Conservation (phyloP, 2,113 vertebrate genomes). For the Malurus elegans region DNA sequence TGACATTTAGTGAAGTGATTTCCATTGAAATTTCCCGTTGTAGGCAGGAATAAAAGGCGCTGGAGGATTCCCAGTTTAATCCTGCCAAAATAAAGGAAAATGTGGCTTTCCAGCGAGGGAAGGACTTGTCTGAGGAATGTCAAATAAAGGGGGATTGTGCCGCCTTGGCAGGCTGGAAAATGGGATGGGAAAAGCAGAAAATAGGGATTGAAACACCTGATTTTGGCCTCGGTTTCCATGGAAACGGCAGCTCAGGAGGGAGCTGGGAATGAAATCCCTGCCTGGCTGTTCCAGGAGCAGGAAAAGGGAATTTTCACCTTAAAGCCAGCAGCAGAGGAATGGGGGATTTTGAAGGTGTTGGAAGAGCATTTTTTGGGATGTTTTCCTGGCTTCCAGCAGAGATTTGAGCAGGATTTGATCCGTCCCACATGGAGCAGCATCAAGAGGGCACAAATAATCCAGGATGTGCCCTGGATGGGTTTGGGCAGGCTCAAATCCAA, state of each 20-base stretch:
- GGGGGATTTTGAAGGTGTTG: not conserved
- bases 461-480: not conserved
- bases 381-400: not conserved
- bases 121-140: not conserved
- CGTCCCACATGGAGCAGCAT: accelerated
- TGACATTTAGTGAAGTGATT: not conserved
- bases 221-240: conserved; percentile 51
- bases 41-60: not conserved
- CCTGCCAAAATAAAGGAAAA: not conserved
- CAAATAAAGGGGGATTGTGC: not conserved
- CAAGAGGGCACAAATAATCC: accelerated
- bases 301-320: not conserved
- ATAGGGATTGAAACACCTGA: conserved; percentile 12
- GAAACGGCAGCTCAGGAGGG: conserved; percentile 39
- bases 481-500: not conserved
- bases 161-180: not conserved
- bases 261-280: not conserved
- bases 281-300: not conserved
- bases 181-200: not conserved
- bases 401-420: not conserved
- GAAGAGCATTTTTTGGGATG: accelerated
- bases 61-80: not conserved
- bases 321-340: not conserved
- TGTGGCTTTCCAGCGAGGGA: not conserved
- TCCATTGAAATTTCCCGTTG: not conserved